phyloP scores from a whole-genome alignment of 2,888 invertebrate genomes.

The Perdita meconis region DNA sequence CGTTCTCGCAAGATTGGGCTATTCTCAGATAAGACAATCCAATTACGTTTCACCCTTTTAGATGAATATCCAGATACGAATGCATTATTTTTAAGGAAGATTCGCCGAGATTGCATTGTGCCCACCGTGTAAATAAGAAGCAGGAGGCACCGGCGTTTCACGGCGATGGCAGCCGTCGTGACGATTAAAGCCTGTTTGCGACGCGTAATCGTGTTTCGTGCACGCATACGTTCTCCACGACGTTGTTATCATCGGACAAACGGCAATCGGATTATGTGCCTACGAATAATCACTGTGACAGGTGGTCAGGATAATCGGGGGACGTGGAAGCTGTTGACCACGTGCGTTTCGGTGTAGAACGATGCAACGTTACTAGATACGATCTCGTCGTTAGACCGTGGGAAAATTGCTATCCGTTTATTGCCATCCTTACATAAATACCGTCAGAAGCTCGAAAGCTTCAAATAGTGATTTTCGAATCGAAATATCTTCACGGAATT shows the following conservation, averaged over 20 bases:
- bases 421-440: conserved; percentile 1
- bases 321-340: conserved; percentile 56
- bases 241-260: conserved; percentile 68
- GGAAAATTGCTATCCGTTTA: conserved; percentile 32
- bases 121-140: neutral
- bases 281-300: conserved; percentile 71
- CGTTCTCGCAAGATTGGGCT: conserved; percentile 9
- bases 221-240: conserved; percentile 59
- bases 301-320: conserved; percentile 67
- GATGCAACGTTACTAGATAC: conserved; percentile 32
- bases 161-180: neutral
- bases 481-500: neutral
- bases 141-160: neutral
- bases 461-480: neutral
- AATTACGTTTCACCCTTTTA: conserved; percentile 24
- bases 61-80: conserved; percentile 18
- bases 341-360: conserved; percentile 43
- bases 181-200: conserved; percentile 39
- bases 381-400: conserved; percentile 46
- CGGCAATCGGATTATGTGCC: conserved; percentile 71
- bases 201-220: conserved; percentile 54
- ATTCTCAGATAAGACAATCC: conserved; percentile 18
- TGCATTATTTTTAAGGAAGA: neutral
- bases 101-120: neutral
- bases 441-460: neutral